Evolutionary conservation across 2,113 vertebrate species (phyloP), one percentile per base, ranked within the genome.

Genomic region (Sander lucioperca): DNA sequence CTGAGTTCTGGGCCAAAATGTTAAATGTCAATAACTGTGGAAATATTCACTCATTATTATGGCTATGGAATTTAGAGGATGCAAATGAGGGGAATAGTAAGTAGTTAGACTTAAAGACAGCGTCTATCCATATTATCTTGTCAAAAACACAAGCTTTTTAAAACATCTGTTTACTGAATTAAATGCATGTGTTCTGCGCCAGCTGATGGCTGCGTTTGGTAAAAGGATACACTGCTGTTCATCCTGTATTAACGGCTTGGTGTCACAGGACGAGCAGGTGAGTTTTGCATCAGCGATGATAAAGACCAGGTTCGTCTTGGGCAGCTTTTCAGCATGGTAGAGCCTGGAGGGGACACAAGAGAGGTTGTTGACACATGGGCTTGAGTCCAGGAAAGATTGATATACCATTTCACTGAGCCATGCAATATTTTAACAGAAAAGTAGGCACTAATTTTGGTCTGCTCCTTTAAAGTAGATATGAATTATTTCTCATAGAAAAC

Each of bases 201-300:
- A 76, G 77, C 68, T 53, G 67, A 74, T 18, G 56, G 62, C 59
- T 30, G 70, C 23, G 36, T 48, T 61, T 1, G 81, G 50, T 85
- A 21, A 88, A 90, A 98, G 97, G 97, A 99, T 99, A 99, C 97
- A 98, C 61, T 95, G 96, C 93, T 97, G 96, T 72, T 99, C 97
- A 0, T 97, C 97, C 93, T 99, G 98, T 88, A 96, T 95, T 66
- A 99, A 92, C 21, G 92, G 93, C 53, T 94, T 96, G n/a, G 92
- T 90, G 86, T 96, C 94, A 84, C 97, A 98, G 23, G 93, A 92
- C 8, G 87, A 92, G 90, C 97, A 97, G 54, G 96, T 95, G 48
- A 91, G 87, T 89, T 96, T 96, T 84, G 96, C 95, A 86, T 98
- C 97, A 79, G 96, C 95, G 59, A 99, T 96, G 91, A 99, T 96